Evolutionary conservation across 2,888 invertebrate species (phyloP), one percentile per base, ranked within the genome.

Genomic region (Ichneumoninae sp.): DNA sequence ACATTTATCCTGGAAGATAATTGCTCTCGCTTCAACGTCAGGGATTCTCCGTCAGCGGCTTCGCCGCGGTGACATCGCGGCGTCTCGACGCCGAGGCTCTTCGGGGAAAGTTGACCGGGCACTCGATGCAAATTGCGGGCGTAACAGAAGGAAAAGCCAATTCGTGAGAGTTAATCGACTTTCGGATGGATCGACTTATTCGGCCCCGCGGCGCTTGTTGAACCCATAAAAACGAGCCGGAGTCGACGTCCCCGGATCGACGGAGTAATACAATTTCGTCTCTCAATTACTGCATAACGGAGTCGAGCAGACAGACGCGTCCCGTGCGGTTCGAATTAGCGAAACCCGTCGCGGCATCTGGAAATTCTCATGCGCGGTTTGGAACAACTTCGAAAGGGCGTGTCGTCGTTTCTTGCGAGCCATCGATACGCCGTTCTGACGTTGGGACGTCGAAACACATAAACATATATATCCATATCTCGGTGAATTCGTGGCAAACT

Each of bases 211-310:
- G 13, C 22, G 57, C 26, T 22, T 57, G 7, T 57, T 22, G 22
- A 57, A 10, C 57, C 8, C 16, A 26, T 30, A 54, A 36, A 19
- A 71, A 36, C 26, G 30, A 8, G 8, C 57, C 16, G 22, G 54
- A 33, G 40, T 22, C 57, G 66, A 66, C 66, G 60, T 69, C 13
- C 33, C n/a, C 57, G 33, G 13, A 13, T 77, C 69, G 69, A 69
- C 36, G 47, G 60, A 77, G 69, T 60, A 57, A 57, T 26, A 44
- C 68, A 69, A 77, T 77, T 47, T 30, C 8, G 69, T 77, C 47
- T 44, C 44, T 57, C 57, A 68, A 57, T 50, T 44, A 69, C 30
- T 44, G 69, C 3, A 16, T 69, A 77, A 69, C 44, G 8, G 30
- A 40, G 57, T 77, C 69, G 44, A 30, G 68, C 26, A 40, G 44